Conservation (phyloP, 2,797 vertebrate genomes). For the Mormyrops attenuatus region DNA sequence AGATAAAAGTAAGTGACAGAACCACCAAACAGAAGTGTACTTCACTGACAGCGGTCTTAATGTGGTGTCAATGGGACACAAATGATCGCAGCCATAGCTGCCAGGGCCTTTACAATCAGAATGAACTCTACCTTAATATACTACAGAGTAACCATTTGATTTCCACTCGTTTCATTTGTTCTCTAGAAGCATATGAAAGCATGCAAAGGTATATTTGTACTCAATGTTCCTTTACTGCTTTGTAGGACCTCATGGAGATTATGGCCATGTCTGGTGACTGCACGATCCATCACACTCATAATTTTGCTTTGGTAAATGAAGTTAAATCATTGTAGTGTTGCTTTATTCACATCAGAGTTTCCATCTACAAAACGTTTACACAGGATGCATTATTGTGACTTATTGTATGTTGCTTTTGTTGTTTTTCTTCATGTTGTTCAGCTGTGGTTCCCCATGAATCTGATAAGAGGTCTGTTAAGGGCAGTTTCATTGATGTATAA, state of each 20-base stretch:
- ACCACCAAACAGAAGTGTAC: background rate
- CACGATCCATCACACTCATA: background rate
- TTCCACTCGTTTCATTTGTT: background rate
- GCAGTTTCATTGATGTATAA: background rate
- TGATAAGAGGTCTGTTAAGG: background rate
- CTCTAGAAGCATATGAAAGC: background rate
- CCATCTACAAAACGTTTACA: background rate
- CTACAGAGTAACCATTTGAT: background rate
- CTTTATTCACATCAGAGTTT: background rate
- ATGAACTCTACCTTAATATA: background rate
- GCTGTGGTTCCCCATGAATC: background rate
- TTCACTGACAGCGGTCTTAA: background rate
- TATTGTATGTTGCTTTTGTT: background rate
- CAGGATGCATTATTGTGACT: background rate
- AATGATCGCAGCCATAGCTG: background rate
- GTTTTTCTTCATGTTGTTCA: background rate
- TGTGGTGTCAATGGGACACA: background rate
- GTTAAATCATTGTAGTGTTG: background rate
- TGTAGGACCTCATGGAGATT: background rate
- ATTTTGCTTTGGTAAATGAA: background rate
- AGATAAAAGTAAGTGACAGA: background rate
- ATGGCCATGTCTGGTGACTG: background rate
- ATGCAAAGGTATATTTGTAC: background rate
- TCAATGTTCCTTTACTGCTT: background rate
- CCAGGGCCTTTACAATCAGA: slow-evolving; percentile 3